A percentile compares a stretch with the other conserved stretches of the same genome.
phyloP scores from a whole-genome alignment of 1,140 invertebrate genomes.

The Bradynema listronoti region DNA sequence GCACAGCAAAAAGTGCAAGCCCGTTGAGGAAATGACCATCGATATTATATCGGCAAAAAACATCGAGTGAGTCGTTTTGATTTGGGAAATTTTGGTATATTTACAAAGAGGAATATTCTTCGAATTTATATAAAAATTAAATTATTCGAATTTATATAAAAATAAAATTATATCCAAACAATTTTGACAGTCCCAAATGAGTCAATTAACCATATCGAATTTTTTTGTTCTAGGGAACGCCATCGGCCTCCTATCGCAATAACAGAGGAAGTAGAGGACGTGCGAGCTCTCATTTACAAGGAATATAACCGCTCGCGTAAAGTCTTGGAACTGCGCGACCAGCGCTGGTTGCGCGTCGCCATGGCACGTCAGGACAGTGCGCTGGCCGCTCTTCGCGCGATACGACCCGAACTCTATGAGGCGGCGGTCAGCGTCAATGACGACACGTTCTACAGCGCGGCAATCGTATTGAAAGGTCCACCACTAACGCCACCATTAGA shows the following conservation, averaged over 20 bases:
- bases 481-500: constrained; percentile 55
- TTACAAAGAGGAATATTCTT: too few relatives aligned
- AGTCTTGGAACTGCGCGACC: constrained; percentile 29
- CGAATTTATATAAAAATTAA: background rate
- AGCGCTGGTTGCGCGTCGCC: constrained; percentile 39
- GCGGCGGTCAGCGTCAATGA: constrained; percentile 55
- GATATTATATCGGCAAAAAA: constrained; percentile 50
- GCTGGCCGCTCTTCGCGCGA: constrained; percentile 48
- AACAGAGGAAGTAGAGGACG: constrained; percentile 28
- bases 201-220: background rate
- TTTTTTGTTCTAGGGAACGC: constrained; percentile 38
- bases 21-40: constrained; percentile 47
- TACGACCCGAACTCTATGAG: constrained; percentile 58
- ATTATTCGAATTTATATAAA: too few relatives aligned
- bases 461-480: constrained; percentile 52
- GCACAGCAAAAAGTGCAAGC: constrained; percentile 55
- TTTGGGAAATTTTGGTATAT: constrained; percentile 23
- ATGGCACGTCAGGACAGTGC: constrained; percentile 50
- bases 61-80: constrained; percentile 36
- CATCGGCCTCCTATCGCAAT: constrained; percentile 14
- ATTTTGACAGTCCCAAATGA: too few relatives aligned
- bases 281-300: constrained; percentile 39
- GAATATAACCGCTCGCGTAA: constrained; percentile 32
- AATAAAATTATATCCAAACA: too few relatives aligned
- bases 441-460: constrained; percentile 49